Evolutionary conservation across 53 echinoderm and acorn worm genomes (phyloP).

Genomic region (Patiria pectinifera): DNA sequence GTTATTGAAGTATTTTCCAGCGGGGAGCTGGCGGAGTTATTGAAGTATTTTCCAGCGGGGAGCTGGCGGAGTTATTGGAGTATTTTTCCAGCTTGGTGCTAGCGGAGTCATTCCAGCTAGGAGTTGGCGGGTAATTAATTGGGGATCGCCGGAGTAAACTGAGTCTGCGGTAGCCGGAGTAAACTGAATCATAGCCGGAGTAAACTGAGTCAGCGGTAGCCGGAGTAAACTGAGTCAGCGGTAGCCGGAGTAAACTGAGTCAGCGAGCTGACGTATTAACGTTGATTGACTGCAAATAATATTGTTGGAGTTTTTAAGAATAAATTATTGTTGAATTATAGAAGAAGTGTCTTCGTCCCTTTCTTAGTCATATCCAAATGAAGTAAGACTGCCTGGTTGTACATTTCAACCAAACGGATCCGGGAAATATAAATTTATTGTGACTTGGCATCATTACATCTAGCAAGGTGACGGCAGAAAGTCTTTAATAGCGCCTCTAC

Average conservation of each 20-base stretch:
- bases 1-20: neutral
- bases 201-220: too few species aligned
- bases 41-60: too few species aligned
- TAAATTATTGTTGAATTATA: neutral
- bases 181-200: too few species aligned
- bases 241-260: neutral
- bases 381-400: neutral
- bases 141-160: too few species aligned
- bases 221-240: too few species aligned
- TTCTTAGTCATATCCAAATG: neutral
- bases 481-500: neutral
- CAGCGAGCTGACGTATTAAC: neutral
- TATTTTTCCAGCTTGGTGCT: too few species aligned
- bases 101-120: too few species aligned
- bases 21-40: too few species aligned
- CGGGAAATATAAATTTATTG: constrained; percentile 2
- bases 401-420: neutral
- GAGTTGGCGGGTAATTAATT: neutral
- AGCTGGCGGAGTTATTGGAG: too few species aligned
- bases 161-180: too few species aligned
- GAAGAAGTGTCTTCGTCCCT: neutral
- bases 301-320: neutral
- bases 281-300: neutral
- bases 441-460: neutral
- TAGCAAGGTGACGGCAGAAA: neutral